Conservation (phyloP, 2,888 invertebrate genomes). For the Apotomis turbidana region DNA sequence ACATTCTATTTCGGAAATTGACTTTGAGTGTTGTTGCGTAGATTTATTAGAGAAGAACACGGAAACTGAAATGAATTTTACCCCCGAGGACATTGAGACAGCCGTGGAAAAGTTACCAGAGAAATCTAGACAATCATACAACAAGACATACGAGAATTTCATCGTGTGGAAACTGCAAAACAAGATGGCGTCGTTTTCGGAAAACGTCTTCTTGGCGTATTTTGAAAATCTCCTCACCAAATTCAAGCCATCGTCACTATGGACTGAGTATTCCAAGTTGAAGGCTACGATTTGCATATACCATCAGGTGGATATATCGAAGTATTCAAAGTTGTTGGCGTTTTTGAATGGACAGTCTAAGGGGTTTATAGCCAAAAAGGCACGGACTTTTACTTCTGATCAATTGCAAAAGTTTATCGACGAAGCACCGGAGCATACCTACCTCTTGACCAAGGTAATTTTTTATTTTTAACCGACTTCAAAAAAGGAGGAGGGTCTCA, state of each 20-base stretch:
- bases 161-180: neutral
- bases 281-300: neutral
- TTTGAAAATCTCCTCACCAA: neutral
- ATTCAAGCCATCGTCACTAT: neutral
- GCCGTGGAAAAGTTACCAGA: neutral
- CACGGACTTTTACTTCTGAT: neutral
- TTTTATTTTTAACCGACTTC: too few relatives aligned
- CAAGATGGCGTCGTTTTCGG: neutral
- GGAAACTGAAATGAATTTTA: too few relatives aligned
- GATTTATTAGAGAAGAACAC: too few relatives aligned
- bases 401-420: neutral
- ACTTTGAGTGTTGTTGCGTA: too few relatives aligned
- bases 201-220: neutral
- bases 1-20: too few relatives aligned
- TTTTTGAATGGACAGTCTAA: neutral
- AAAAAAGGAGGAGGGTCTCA: too few relatives aligned
- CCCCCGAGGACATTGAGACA: too few relatives aligned
- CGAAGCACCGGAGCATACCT: neutral
- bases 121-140: neutral
- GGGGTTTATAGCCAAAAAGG: neutral
- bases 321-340: neutral
- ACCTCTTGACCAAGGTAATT: neutral
- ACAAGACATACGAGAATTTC: neutral
- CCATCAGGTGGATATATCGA: slow-evolving; percentile 3
- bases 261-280: slow-evolving; percentile 7